Percentiles rank a stretch among this genome's conserved stretches.
phyloP scores from a whole-genome alignment of 2,797 vertebrate genomes.

The Danio choprae region DNA sequence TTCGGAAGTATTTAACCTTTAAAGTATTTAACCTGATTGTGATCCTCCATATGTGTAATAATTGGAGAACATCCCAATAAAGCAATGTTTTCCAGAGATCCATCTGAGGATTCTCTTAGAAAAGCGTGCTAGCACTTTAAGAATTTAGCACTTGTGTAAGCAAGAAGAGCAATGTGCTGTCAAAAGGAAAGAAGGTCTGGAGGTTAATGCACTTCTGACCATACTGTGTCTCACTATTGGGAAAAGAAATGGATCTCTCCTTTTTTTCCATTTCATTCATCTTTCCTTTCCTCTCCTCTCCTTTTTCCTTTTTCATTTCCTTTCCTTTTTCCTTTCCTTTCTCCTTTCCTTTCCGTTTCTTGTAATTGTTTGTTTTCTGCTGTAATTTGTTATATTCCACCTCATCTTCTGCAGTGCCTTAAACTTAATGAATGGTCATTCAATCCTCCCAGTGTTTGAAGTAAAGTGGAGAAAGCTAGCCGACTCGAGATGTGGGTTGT shows the following conservation, averaged over 20 bases:
- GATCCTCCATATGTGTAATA: slow-evolving; percentile 15
- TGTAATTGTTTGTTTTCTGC: too few species aligned
- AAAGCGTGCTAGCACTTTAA: neutral
- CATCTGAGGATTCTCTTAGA: slow-evolving; percentile 1
- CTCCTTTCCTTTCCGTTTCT: too few species aligned
- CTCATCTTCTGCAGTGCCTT: neutral
- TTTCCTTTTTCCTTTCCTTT: neutral
- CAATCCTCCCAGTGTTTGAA: slow-evolving; percentile 20
- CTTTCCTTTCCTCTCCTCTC: neutral
- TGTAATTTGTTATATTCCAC: neutral
- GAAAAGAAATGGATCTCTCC: neutral
- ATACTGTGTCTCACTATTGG: neutral
- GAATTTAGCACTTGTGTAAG: slow-evolving; percentile 40
- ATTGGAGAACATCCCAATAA: neutral
- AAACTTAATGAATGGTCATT: slow-evolving; percentile 3
- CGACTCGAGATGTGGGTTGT: neutral
- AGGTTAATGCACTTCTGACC: neutral
- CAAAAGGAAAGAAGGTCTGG: neutral
- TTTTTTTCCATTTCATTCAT: neutral
- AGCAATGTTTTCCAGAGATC: slow-evolving; percentile 7
- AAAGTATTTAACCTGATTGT: neutral
- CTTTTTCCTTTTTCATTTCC: neutral
- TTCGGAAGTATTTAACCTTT: neutral
- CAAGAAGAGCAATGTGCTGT: neutral
- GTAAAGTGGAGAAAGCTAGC: slow-evolving; percentile 11